Evolutionary conservation across 1,140 invertebrate genomes (phyloP).

Genomic region (Whitmania pigra): DNA sequence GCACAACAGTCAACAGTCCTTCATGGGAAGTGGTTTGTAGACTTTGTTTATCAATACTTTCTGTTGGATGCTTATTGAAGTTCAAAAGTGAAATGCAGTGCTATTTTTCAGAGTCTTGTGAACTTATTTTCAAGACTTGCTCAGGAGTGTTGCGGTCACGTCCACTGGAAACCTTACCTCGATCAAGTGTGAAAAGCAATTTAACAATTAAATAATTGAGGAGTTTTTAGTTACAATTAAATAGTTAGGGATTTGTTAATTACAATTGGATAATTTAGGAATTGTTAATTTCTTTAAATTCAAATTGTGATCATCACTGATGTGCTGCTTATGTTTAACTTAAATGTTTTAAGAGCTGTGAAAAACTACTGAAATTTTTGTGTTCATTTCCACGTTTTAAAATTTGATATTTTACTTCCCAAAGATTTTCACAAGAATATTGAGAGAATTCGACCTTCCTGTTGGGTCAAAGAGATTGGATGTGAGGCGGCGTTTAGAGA

Average conservation of each 20-base stretch:
- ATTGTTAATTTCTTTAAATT: too few species aligned
- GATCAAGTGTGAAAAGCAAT: constrained; percentile 45
- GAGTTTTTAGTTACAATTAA: too few species aligned
- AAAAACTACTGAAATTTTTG: neutral
- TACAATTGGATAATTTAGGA: too few species aligned
- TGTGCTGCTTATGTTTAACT: neutral
- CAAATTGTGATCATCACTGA: neutral
- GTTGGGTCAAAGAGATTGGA: constrained; percentile 56
- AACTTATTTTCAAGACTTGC: constrained; percentile 60
- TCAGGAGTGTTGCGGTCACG: constrained; percentile 61
- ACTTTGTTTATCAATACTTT: neutral
- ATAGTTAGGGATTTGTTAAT: too few species aligned
- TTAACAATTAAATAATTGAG: too few species aligned
- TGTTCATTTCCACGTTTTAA: constrained; percentile 21
- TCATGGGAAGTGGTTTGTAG: constrained; percentile 57
- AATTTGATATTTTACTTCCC: constrained; percentile 21
- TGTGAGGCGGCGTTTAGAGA: constrained; percentile 29
- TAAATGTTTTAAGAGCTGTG: neutral
- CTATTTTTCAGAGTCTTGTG: constrained; percentile 52
- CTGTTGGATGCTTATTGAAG: constrained; percentile 8
- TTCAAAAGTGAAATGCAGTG: constrained; percentile 1
- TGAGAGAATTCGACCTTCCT: constrained; percentile 63
- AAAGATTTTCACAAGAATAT: constrained; percentile 64
- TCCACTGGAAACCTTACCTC: constrained; percentile 73
- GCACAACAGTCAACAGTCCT: constrained; percentile 56